Percentiles rank a stretch among this genome's conserved stretches.
These are phyloP conservation scores for Meles meles DNA, from an alignment of 2,113 vertebrate species.

Conservation along the genomic window DNA sequence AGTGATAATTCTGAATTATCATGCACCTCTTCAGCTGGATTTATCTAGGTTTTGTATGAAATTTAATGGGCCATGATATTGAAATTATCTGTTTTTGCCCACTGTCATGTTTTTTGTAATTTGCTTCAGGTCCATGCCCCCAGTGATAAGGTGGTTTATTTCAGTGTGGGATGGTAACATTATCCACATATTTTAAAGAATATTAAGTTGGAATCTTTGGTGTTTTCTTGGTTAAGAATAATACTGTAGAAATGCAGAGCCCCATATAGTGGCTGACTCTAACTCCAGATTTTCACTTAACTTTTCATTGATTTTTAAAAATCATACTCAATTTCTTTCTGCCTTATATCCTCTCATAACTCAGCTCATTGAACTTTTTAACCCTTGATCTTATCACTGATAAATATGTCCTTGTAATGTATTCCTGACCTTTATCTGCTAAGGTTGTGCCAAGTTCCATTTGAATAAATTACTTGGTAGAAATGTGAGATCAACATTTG, in stretches of 20 bases:
- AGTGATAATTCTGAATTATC: background rate
- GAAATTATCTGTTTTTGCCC: background rate
- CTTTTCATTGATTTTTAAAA: background rate
- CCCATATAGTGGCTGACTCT: background rate
- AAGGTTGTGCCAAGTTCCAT: background rate
- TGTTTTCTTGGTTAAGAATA: background rate
- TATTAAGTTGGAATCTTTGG: background rate
- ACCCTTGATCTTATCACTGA: background rate
- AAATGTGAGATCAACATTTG: background rate
- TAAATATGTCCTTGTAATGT: background rate
- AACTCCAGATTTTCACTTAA: background rate
- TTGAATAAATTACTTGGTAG: background rate
- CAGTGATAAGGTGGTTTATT: background rate
- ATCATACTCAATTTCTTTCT: constrained; percentile 17
- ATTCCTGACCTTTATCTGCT: constrained; percentile 3
- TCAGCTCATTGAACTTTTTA: background rate
- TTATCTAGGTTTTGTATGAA: background rate
- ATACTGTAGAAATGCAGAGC: background rate
- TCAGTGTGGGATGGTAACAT: background rate
- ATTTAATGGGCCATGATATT: background rate
- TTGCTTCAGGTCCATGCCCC: background rate
- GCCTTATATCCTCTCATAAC: background rate
- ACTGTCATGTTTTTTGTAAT: background rate
- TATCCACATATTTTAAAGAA: background rate
- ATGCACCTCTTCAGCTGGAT: background rate